Conservation (phyloP, 2,797 vertebrate genomes). For the Squalus acanthias region DNA sequence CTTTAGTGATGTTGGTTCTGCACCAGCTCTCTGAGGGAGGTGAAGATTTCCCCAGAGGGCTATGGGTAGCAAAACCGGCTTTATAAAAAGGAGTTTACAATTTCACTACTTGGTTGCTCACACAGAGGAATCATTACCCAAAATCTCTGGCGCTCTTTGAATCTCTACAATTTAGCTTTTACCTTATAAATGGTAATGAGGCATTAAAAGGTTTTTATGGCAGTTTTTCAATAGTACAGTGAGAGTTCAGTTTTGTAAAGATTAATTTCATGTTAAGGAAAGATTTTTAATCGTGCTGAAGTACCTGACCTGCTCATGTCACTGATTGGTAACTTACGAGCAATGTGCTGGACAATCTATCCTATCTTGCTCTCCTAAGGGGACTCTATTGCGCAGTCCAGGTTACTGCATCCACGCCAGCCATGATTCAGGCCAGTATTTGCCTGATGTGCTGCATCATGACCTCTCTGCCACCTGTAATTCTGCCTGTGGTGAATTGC, state of each 20-base stretch:
- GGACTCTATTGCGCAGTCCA: background rate
- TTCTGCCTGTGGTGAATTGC: background rate
- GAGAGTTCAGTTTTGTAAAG: background rate
- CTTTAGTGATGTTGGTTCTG: background rate
- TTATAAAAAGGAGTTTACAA: too few species aligned
- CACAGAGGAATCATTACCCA: background rate
- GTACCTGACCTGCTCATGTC: background rate
- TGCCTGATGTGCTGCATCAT: background rate
- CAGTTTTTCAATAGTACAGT: background rate
- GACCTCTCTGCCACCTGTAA: background rate
- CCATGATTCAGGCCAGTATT: background rate
- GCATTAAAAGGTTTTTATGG: background rate
- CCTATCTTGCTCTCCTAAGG: background rate
- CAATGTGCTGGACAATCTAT: background rate
- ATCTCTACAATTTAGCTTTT: background rate
- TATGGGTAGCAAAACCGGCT: too few species aligned
- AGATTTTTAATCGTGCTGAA: background rate
- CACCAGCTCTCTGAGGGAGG: too few species aligned
- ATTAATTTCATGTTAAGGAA: background rate
- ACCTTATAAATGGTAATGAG: background rate
- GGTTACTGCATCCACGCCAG: background rate
- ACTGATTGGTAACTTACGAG: background rate
- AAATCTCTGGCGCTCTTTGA: background rate
- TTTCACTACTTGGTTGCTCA: too few species aligned
- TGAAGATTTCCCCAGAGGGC: too few species aligned